Conservation (phyloP, 2,888 invertebrate genomes). For the Drosophila atroscutellata region DNA sequence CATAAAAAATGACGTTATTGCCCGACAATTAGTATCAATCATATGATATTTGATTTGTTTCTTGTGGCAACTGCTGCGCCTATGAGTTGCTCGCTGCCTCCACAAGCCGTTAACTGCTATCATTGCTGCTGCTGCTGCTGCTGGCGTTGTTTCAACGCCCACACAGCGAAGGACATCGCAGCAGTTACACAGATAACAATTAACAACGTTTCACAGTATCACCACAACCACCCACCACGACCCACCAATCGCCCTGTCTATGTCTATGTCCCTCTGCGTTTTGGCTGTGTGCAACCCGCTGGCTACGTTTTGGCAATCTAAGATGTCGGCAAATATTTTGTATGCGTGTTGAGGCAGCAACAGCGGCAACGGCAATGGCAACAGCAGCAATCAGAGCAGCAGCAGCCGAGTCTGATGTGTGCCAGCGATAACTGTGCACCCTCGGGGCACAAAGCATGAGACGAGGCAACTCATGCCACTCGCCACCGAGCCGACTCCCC, state of each 20-base stretch:
- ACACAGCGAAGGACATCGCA: slow-evolving; percentile 55
- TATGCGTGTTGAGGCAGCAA: slow-evolving; percentile 67
- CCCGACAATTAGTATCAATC: not conserved
- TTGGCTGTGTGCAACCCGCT: slow-evolving; percentile 58
- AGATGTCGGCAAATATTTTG: slow-evolving; percentile 78
- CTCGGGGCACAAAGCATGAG: slow-evolving; percentile 57
- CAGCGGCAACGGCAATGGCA: slow-evolving; percentile 26
- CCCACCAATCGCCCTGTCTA: not conserved
- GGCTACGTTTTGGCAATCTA: slow-evolving; percentile 77
- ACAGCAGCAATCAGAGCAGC: slow-evolving; percentile 16
- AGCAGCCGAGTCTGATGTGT: slow-evolving; percentile 58
- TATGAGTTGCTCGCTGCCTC: slow-evolving; percentile 50
- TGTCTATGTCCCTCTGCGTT: not conserved
- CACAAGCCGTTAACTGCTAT: slow-evolving; percentile 33
- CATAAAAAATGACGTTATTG: not conserved
- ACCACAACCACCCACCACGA: not conserved
- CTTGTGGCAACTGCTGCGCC: slow-evolving; percentile 13
- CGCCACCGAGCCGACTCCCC: not conserved
- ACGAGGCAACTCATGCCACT: slow-evolving; percentile 34
- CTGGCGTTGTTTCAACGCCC: slow-evolving; percentile 57
- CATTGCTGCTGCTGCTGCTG: slow-evolving; percentile 22
- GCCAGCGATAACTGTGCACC: slow-evolving; percentile 63
- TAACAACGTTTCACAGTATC: slow-evolving; percentile 56
- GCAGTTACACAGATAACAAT: slow-evolving; percentile 78
- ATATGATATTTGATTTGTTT: not conserved